phyloP scores from a whole-genome alignment of 1,140 invertebrate genomes.

The Triops cancriformis region DNA sequence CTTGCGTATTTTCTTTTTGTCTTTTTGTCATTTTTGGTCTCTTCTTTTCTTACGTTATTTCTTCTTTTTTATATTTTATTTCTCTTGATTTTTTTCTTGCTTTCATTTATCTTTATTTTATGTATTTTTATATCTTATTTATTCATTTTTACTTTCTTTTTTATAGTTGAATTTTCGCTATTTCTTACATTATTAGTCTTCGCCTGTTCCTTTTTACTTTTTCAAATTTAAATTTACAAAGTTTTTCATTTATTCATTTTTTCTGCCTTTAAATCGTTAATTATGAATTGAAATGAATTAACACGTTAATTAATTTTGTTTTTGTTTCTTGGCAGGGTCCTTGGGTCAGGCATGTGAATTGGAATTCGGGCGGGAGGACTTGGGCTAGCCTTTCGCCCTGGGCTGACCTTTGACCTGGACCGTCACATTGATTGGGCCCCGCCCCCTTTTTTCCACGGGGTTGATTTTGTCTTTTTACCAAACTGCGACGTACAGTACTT shows the following conservation, averaged over 20 bases:
- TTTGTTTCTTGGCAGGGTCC: constrained; percentile 21
- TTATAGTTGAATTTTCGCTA: too few relatives aligned
- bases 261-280: neutral
- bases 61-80: too few relatives aligned
- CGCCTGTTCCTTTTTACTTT: too few relatives aligned
- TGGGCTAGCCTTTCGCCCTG: constrained; percentile 25
- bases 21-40: too few relatives aligned
- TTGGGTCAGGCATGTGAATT: constrained; percentile 28
- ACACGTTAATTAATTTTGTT: neutral
- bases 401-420: constrained; percentile 19
- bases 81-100: neutral
- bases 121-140: too few relatives aligned
- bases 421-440: constrained; percentile 19
- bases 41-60: too few relatives aligned
- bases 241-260: too few relatives aligned
- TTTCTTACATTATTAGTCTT: too few relatives aligned
- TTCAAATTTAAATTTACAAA: too few relatives aligned
- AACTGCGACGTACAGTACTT: neutral
- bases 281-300: neutral
- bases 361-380: constrained; percentile 28
- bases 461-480: constrained; percentile 16
- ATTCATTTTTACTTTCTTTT: too few relatives aligned
- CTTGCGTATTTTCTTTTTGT: too few relatives aligned
- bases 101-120: too few relatives aligned
- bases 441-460: neutral